Evolutionary conservation across 2,113 vertebrate genomes (phyloP).

Genomic region (Nibea coibor): DNA sequence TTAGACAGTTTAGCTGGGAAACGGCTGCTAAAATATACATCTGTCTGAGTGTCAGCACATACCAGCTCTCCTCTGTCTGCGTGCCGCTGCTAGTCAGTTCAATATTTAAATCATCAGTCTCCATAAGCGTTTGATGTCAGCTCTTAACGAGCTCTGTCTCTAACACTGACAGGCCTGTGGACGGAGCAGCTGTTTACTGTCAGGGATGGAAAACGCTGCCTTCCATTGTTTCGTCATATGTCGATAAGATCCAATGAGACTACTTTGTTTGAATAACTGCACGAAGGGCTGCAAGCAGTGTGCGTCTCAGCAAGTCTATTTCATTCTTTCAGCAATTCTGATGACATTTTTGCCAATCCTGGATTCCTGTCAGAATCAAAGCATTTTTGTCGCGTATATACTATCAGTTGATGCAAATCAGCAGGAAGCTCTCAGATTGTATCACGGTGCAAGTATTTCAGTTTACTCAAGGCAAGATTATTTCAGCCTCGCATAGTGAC

Average conservation of each 20-base stretch:
- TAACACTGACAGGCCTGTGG: constrained; percentile 72
- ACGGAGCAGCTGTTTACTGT: constrained; percentile 76
- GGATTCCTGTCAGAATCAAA: constrained; percentile 70
- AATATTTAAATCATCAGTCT: constrained; percentile 81
- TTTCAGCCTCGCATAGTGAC: constrained; percentile 24
- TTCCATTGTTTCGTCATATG: constrained; percentile 65
- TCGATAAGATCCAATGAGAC: constrained; percentile 71
- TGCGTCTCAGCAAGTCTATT: constrained; percentile 62
- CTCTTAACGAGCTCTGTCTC: constrained; percentile 76
- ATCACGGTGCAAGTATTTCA: constrained; percentile 58
- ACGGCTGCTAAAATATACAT: constrained; percentile 83
- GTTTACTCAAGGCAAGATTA: constrained; percentile 30
- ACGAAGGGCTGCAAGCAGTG: constrained; percentile 50
- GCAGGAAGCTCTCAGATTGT: constrained; percentile 44
- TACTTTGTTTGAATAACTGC: constrained; percentile 68
- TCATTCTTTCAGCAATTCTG: constrained; percentile 70
- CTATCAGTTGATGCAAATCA: constrained; percentile 57
- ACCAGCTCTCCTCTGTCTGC: constrained; percentile 63
- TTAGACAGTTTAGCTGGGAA: constrained; percentile 82
- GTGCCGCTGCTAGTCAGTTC: constrained; percentile 65
- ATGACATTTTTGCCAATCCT: constrained; percentile 73
- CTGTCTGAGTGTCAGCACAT: constrained; percentile 77
- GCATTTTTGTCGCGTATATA: constrained; percentile 28
- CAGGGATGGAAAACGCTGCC: constrained; percentile 67
- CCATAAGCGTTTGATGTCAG: constrained; percentile 77